A percentile compares a stretch with the other conserved stretches of the same genome.
phyloP scores from a whole-genome alignment of 2,113 vertebrate species.

The Eudorcas thomsonii region DNA sequence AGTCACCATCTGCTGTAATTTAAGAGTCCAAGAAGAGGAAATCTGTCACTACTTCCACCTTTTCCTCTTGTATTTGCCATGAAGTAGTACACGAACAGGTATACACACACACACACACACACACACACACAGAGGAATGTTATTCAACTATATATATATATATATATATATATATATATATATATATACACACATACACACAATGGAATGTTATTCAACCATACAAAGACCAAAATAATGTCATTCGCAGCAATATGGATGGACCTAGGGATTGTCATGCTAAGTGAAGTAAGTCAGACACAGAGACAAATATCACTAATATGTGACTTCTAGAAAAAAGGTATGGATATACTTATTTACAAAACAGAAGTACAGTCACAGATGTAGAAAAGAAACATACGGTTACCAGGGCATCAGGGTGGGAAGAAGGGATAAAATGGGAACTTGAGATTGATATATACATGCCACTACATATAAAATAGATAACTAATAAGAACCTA shows the following conservation, averaged over 20 bases:
- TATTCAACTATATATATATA: too few species aligned
- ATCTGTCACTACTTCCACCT: not conserved
- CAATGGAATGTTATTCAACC: not conserved
- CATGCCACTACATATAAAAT: not conserved
- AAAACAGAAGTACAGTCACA: not conserved
- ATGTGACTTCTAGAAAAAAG: not conserved
- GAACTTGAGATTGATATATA: not conserved
- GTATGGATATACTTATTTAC: not conserved
- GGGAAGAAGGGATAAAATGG: not conserved
- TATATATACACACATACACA: not conserved
- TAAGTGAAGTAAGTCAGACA: not conserved
- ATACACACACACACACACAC: not conserved
- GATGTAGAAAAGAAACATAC: not conserved
- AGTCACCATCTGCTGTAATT: not conserved
- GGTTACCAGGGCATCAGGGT: not conserved
- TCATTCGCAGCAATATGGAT: not conserved
- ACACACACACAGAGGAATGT: not conserved
- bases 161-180: not conserved
- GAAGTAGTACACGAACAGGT: not conserved
- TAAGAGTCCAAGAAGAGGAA: not conserved
- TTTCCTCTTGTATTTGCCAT: not conserved
- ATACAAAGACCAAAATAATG: not conserved
- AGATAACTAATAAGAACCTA: not conserved
- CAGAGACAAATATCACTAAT: not conserved
- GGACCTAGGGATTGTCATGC: not conserved